These are phyloP conservation scores for Netelia inedita DNA, from an alignment of 2,888 invertebrate genomes.

Conservation along the genomic window DNA sequence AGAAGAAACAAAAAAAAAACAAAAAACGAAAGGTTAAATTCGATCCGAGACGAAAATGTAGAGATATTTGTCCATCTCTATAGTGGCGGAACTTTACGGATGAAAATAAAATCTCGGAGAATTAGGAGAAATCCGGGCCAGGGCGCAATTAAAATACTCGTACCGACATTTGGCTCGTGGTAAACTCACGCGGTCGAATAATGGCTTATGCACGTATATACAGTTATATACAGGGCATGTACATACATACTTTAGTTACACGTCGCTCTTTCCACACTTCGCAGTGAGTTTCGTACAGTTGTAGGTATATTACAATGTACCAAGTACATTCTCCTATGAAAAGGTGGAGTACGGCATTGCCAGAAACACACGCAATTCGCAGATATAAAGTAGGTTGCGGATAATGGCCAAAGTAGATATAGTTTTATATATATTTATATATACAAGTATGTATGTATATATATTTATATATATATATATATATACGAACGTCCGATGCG, in stretches of 20 bases:
- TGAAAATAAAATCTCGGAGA: slow-evolving; percentile 10
- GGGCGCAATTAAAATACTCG: slow-evolving; percentile 29
- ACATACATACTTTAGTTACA: background rate
- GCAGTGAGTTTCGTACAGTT: background rate
- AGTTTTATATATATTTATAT: background rate
- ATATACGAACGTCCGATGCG: background rate
- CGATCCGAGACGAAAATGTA: too few relatives aligned
- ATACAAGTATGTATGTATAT: background rate
- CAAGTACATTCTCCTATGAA: slow-evolving; percentile 42
- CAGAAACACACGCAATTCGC: slow-evolving; percentile 60
- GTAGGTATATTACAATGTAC: background rate
- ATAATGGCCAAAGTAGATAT: slow-evolving; percentile 52
- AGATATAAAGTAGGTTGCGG: slow-evolving; percentile 63
- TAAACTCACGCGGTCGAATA: slow-evolving; percentile 23
- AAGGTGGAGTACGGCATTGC: slow-evolving; percentile 47
- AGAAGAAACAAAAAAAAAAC: background rate
- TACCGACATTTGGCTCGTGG: slow-evolving; percentile 39
- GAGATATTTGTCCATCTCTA: too few relatives aligned
- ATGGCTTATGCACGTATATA: background rate
- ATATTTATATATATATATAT: background rate
- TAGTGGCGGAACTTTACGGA: background rate
- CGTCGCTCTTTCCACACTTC: background rate
- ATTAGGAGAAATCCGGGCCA: slow-evolving; percentile 25
- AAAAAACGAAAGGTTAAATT: background rate
- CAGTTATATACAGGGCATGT: background rate